Evolutionary conservation across 2,797 vertebrate species (phyloP).

Genomic region (Thalassophryne amazonica): DNA sequence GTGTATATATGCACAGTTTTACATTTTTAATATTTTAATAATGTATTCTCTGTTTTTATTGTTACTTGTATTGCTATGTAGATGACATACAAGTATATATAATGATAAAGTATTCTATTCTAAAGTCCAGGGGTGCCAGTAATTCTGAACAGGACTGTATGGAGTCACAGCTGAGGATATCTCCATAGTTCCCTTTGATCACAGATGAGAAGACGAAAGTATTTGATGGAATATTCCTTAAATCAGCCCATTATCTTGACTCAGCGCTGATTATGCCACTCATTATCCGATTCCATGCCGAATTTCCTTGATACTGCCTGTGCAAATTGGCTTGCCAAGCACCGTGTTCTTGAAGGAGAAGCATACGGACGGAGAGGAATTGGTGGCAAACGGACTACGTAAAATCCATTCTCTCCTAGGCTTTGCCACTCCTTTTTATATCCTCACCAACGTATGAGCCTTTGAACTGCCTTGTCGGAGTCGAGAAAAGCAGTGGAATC

Average conservation of each 20-base stretch:
- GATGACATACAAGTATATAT: no score
- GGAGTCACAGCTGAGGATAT: no score
- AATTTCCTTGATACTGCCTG: constrained; percentile 45
- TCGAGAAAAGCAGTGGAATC: constrained; percentile 19
- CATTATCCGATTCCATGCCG: constrained; percentile 63
- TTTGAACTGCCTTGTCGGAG: constrained; percentile 52
- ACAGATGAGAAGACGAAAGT: constrained; percentile 51
- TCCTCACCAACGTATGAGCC: constrained; percentile 41
- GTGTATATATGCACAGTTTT: no score
- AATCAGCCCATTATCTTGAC: constrained; percentile 58
- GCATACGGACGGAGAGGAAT: constrained; percentile 26
- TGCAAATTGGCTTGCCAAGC: constrained; percentile 55
- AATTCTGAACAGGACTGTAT: no score
- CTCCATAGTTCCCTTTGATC: constrained; percentile 33
- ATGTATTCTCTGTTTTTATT: no score
- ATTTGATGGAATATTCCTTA: constrained; percentile 43
- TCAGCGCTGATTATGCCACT: constrained; percentile 38
- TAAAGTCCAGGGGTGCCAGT: no score
- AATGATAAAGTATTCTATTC: no score
- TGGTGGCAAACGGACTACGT: constrained; percentile 54
- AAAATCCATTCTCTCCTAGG: constrained; percentile 46
- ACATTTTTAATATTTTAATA: no score
- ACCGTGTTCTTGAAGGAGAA: constrained; percentile 14
- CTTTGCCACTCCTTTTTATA: constrained; percentile 35
- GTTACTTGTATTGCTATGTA: no score